phyloP scores from a whole-genome alignment of 2,888 invertebrate genomes.

The Drosophila longiperda region DNA sequence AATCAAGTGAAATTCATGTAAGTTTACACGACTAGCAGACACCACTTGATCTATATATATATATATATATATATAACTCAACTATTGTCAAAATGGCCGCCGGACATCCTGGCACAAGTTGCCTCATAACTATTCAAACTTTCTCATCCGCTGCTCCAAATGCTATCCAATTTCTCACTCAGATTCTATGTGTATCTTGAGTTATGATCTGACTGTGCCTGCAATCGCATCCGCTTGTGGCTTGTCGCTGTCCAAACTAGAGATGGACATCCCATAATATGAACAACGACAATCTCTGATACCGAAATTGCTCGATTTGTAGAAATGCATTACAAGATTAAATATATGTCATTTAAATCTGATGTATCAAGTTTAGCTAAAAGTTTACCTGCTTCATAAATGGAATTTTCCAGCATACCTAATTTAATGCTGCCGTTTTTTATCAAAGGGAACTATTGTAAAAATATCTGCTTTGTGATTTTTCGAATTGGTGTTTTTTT shows the following conservation, averaged over 20 bases:
- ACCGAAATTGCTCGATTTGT: neutral
- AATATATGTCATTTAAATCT: neutral
- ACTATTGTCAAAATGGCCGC: slow-evolving; percentile 12
- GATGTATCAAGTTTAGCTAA: neutral
- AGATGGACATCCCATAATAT: neutral
- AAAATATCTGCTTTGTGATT: too few species aligned
- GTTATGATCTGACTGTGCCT: slow-evolving; percentile 1
- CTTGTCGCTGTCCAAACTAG: slow-evolving; percentile 5
- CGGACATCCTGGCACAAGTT: slow-evolving; percentile 35
- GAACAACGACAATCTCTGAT: neutral
- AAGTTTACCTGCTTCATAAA: neutral
- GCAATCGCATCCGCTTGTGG: slow-evolving; percentile 11
- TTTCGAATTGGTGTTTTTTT: too few species aligned
- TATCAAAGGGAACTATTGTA: too few species aligned
- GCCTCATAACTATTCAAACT: slow-evolving; percentile 1
- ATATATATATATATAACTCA: neutral
- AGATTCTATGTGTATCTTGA: slow-evolving; percentile 3
- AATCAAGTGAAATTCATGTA: slow-evolving; percentile 1
- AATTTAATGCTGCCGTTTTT: too few species aligned
- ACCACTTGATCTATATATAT: neutral
- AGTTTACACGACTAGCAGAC: neutral
- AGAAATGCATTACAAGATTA: neutral
- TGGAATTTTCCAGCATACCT: neutral
- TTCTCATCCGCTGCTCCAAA: slow-evolving; percentile 1
- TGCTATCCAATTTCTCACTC: neutral